phyloP scores from a whole-genome alignment of 2,797 vertebrate species.

The Dendrocincla fuliginosa region DNA sequence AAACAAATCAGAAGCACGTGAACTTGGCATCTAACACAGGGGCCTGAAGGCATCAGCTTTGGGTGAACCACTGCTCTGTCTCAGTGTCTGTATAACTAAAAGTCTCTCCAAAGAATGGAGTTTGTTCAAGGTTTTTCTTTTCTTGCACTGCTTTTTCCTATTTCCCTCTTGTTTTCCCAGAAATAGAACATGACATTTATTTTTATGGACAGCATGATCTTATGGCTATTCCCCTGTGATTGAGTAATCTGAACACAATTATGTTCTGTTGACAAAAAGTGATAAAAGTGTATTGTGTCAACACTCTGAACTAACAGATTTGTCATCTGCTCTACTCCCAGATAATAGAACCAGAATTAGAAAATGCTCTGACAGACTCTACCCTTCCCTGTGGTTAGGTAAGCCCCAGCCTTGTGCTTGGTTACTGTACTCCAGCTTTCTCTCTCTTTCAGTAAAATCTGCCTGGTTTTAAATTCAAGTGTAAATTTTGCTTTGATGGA shows the following conservation, averaged over 20 bases:
- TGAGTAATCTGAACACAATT: constrained; percentile 54
- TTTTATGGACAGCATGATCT: constrained; percentile 45
- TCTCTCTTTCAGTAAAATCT: not conserved
- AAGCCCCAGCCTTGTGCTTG: not conserved
- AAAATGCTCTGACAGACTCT: constrained; percentile 26
- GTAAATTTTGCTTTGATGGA: not conserved
- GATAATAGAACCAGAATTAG: constrained; percentile 46
- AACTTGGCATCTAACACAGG: not conserved
- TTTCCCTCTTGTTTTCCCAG: constrained; percentile 11
- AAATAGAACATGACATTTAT: constrained; percentile 49
- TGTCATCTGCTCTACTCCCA: constrained; percentile 36
- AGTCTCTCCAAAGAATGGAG: not conserved
- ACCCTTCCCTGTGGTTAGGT: not conserved
- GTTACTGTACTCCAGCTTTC: not conserved
- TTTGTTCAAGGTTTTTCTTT: not conserved
- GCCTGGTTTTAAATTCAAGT: not conserved
- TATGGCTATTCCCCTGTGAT: constrained; percentile 11
- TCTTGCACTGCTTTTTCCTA: not conserved
- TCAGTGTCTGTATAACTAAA: not conserved
- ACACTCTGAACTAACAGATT: constrained; percentile 57
- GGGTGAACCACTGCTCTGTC: not conserved
- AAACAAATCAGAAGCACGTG: not conserved
- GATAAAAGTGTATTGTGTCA: constrained; percentile 67
- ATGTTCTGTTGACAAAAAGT: constrained; percentile 64
- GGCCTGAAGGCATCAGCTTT: not conserved